Conservation (phyloP, 2,113 vertebrate genomes). For the Tyto alba region DNA sequence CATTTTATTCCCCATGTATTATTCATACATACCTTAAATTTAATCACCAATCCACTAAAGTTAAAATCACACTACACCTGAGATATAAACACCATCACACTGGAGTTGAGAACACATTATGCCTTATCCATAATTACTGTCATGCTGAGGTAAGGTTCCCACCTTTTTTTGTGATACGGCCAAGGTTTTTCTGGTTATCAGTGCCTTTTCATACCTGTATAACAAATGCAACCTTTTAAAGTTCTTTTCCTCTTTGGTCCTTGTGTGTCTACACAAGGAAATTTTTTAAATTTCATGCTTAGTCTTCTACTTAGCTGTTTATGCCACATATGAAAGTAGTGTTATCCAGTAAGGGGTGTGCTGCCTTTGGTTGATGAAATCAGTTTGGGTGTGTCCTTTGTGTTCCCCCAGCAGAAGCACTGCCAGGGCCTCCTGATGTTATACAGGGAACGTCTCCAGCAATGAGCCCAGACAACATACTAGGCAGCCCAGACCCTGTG, state of each 20-base stretch:
- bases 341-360: neutral
- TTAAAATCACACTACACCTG: conserved; percentile 70
- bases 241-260: neutral
- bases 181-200: conserved; percentile 21
- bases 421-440: neutral
- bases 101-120: conserved; percentile 65
- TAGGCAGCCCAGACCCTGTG: neutral
- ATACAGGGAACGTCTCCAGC: neutral
- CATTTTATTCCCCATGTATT: conserved; percentile 63
- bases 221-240: conserved; percentile 17
- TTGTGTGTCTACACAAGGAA: neutral
- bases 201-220: neutral
- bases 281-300: neutral
- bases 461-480: neutral
- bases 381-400: neutral
- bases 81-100: conserved; percentile 68
- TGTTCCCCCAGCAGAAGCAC: accelerated
- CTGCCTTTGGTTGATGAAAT: neutral
- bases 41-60: conserved; percentile 67
- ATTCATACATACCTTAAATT: conserved; percentile 73
- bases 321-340: neutral
- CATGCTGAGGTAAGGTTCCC: conserved; percentile 62
- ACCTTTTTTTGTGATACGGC: conserved; percentile 55
- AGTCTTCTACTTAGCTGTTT: neutral
- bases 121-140: conserved; percentile 63